Conservation (phyloP, 2,113 vertebrate species). For the Rhabdomys dilectus region DNA sequence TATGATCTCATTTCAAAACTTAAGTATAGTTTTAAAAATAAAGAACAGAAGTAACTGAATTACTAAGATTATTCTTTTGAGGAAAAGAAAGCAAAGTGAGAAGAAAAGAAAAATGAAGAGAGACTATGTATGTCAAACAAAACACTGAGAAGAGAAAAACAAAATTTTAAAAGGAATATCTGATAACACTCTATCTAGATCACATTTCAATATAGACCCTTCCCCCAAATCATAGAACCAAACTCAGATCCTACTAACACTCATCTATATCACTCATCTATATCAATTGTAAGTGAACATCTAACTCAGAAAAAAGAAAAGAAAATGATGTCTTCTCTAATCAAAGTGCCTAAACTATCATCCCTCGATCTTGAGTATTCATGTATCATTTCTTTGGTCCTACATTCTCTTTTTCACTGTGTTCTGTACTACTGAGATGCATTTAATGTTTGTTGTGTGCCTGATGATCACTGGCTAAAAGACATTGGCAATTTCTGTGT, state of each 20-base stretch:
- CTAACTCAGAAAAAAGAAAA: conserved; percentile 29
- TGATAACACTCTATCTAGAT: neutral
- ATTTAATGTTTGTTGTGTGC: neutral
- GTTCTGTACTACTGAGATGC: neutral
- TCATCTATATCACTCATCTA: no score
- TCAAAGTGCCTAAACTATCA: neutral
- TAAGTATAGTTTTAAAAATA: neutral
- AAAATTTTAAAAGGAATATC: neutral
- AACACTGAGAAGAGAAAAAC: neutral
- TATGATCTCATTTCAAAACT: conserved; percentile 3
- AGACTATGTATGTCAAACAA: neutral
- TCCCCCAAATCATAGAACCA: neutral
- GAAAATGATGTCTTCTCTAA: neutral
- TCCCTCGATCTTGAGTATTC: neutral
- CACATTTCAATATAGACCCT: neutral
- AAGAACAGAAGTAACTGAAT: neutral
- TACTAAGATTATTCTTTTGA: neutral
- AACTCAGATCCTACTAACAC: neutral
- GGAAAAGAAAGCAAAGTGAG: neutral
- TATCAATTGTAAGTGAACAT: neutral
- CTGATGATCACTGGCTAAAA: neutral
- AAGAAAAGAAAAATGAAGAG: neutral
- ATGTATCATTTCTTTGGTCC: neutral
- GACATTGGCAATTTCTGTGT: neutral
- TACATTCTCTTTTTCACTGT: neutral